Percentiles rank a stretch among this genome's conserved stretches.
phyloP scores from a whole-genome alignment of 1,140 invertebrate genomes.

The Euwallacea similis region DNA sequence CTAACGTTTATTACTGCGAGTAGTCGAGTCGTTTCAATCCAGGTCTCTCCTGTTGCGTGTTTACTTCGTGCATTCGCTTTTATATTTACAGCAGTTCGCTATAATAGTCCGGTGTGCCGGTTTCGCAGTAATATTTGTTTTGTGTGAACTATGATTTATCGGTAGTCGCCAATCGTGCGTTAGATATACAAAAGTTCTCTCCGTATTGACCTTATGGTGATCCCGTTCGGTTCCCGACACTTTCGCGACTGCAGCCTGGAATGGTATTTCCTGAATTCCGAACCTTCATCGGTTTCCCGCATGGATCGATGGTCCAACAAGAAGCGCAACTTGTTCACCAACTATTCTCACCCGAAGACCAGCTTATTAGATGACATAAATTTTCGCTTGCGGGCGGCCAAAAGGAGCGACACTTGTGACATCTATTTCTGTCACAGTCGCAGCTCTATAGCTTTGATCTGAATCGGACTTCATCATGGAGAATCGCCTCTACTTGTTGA shows the following conservation, averaged over 20 bases:
- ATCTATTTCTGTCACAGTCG: conserved; percentile 48
- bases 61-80: neutral
- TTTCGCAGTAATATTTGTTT: too few relatives aligned
- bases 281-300: conserved; percentile 8
- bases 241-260: conserved; percentile 37
- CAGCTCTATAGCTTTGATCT: conserved; percentile 47
- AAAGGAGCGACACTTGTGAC: conserved; percentile 38
- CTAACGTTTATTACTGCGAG: too few relatives aligned
- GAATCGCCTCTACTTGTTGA: conserved; percentile 42
- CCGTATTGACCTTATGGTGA: conserved; percentile 30
- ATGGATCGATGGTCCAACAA: conserved; percentile 1
- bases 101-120: too few relatives aligned
- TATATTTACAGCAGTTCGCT: neutral
- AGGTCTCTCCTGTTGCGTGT: conserved; percentile 39
- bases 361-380: conserved; percentile 50
- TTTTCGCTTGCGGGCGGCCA: conserved; percentile 42
- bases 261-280: conserved; percentile 38
- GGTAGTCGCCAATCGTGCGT: neutral
- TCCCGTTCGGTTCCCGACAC: conserved; percentile 8
- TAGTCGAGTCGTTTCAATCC: conserved; percentile 42
- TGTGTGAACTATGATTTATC: too few relatives aligned
- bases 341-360: conserved; percentile 7
- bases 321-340: conserved; percentile 16
- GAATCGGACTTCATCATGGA: conserved; percentile 23
- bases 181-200: neutral